Base-by-base conservation (phyloP, 2,888 invertebrate species). In the Peribatodes rhomboidaria region DNA sequence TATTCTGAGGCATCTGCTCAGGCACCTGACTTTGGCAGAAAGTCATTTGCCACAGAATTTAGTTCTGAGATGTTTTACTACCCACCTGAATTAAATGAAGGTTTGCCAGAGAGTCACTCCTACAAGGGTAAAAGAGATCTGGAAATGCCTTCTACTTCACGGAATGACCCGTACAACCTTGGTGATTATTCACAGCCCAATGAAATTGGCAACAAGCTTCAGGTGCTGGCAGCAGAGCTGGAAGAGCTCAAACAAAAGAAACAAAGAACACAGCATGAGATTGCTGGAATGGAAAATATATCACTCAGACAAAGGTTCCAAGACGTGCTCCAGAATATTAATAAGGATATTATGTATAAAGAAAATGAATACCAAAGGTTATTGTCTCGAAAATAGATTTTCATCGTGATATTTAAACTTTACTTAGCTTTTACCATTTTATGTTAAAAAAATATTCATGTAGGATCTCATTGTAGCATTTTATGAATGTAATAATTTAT, bases 281-380 rank as follows among this genome's bases (percentile, higher is more conserved):
- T 98, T 68, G 95, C 96, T 18, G 96, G 96, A 54, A 97, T 98
- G 81, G 98, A 98, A 81, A 98, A 98, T 86, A 94, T 96, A 71
- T 96, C 97, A 7, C 86, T 98, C 13, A 93, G 96, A 46, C 97
- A 97, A 85, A 93, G 98, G 54, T 97, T 98, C 86, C 96, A 97
- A 81, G 96, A 97, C 73, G 96, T 96, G 58, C 89, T 98, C 18
- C 97, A 98, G 71, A 95, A 96, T 76, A 88, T 98, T 13, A 94
- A 96, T 68, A 95, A 96, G 75, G 97, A 98, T 81, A 96, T 97
- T 74, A 94, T 96, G 71, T 97, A 96, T 75, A 96, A 97, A 69
- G 97, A 97, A 86, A 94, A 96, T 86, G 96, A 97, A 77, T 91
- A 91, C 69, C 91, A 92, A 72, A 89, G 89, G 13, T 76, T 92